Base-by-base conservation (phyloP, 2,113 vertebrate species). In the Eolophus roseicapilla region DNA sequence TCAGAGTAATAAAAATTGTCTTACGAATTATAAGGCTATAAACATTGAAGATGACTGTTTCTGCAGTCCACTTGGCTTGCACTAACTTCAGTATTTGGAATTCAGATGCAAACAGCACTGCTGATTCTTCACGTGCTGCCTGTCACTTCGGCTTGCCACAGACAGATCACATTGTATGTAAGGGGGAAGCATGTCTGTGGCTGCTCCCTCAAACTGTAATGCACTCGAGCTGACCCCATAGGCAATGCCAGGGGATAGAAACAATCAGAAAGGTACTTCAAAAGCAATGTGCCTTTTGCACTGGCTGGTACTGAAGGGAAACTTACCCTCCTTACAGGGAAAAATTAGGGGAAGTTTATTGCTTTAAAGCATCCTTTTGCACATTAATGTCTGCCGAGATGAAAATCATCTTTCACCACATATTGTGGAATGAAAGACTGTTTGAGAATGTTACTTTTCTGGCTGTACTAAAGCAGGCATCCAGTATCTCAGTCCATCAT, bases 11-110 rank as follows among this genome's bases (percentile, higher is more conserved):
- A 93, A 91, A 94, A 96, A 93, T 53, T 64, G 77, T 50, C 43
- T 49, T 82, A 53, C 71, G 80, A 90, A 97, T 88, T 95, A 46
- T 57, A 95, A 85, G 63, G 62, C 88, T 82, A 33, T 87, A 88
- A 96, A 88, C 88, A 92, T 33, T 25, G 93, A 95, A 89, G 74
- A 95, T 6, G 29, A 87, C 71, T 78, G 59, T 21, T 78, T 70
- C 74, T 85, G 76, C 62, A 88, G 82, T 63, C 39, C 50, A 11
- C 55, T 63, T 82, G 80, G 82, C 68, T 95, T 16, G 17, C 3
- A 10, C 59, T 68, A 37, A 76, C 33, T 62, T 24, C 62, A 60
- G 60, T 18, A 43, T 52, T 53, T 77, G 23, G 63, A 57, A 55
- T n/a, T 77, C 24, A 63, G 13, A 82, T 35, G 10, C 57, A 81